Evolutionary conservation across 37 sponge, comb jelly and placozoan species (phyloP).

Genomic region (Diacarnus erythraeanus): DNA sequence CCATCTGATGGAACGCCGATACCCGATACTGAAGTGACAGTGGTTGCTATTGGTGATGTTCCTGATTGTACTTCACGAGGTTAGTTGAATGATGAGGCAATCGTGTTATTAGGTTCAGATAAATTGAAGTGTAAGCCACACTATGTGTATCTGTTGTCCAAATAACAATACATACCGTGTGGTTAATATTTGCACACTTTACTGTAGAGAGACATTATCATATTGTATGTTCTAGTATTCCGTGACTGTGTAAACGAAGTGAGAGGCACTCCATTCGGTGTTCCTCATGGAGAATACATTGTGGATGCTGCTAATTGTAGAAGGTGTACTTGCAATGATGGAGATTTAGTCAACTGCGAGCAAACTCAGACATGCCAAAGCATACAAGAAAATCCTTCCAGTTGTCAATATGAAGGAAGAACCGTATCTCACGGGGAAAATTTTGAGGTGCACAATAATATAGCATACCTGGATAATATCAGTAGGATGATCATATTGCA

Average conservation of each 20-base stretch:
- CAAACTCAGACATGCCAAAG: background rate
- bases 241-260: background rate
- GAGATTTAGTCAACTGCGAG: constrained; percentile 1
- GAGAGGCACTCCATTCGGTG: background rate
- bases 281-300: constrained; percentile 20
- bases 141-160: too few species aligned
- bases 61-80: constrained; percentile 9
- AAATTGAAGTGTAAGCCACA: too few species aligned
- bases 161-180: too few species aligned
- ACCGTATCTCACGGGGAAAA: background rate
- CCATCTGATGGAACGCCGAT: constrained; percentile 6
- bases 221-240: constrained; percentile 17
- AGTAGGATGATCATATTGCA: too few species aligned
- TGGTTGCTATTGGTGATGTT: background rate
- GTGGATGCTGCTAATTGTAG: background rate
- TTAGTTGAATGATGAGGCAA: too few species aligned
- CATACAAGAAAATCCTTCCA: background rate
- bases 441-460: background rate
- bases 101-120: too few species aligned
- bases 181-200: too few species aligned
- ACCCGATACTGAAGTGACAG: constrained; percentile 11
- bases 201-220: too few species aligned
- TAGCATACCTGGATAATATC: too few species aligned
- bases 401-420: background rate
- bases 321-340: constrained; percentile 21